Conservation (phyloP, 2,888 invertebrate genomes). For the Pollenia griseotomentosa region DNA sequence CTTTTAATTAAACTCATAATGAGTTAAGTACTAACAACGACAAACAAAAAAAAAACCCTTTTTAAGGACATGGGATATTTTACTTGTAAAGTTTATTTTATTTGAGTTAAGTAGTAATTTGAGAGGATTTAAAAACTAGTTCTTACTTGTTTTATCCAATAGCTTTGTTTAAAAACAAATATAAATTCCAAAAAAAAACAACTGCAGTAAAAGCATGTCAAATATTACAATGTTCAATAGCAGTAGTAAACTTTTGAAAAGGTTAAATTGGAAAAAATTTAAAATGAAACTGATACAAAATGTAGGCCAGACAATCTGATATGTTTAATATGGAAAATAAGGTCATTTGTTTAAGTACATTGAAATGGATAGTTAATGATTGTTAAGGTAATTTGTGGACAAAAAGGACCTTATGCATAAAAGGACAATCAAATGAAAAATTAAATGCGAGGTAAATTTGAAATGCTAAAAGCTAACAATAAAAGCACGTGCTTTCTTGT, state of each 20-base stretch:
- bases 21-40: conserved; percentile 56
- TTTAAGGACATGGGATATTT: conserved; percentile 60
- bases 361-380: not conserved
- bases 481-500: too few species aligned
- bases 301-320: conserved; percentile 27
- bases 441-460: too few species aligned
- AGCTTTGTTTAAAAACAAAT: conserved; percentile 31
- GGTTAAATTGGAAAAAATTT: not conserved
- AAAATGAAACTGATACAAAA: not conserved
- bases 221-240: conserved; percentile 33
- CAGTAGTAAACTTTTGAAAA: conserved; percentile 14
- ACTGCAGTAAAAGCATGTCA: not conserved
- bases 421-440: too few species aligned
- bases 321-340: conserved; percentile 1
- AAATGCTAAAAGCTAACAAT: too few species aligned
- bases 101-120: conserved; percentile 55
- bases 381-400: not conserved
- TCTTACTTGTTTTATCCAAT: conserved; percentile 10
- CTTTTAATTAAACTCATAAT: conserved; percentile 73
- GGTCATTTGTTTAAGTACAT: conserved; percentile 3
- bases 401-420: not conserved
- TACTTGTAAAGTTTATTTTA: not conserved
- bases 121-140: conserved; percentile 66
- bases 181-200: not conserved
- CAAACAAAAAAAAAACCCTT: not conserved